These are phyloP conservation scores for Tinamus major DNA, from an alignment of 2,797 vertebrate species.

Conservation along the genomic window DNA sequence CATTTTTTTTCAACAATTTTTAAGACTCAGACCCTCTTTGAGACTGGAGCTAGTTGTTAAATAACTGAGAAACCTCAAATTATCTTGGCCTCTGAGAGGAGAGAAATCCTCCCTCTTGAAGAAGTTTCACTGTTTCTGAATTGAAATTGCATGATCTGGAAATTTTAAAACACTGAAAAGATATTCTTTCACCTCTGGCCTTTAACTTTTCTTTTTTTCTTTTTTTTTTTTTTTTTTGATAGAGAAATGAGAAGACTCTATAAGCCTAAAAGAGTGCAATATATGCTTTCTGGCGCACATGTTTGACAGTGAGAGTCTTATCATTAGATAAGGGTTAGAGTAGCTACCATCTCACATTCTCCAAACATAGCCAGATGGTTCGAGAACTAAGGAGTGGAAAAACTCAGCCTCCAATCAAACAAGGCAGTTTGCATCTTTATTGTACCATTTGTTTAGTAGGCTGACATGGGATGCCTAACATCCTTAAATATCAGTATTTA, in stretches of 20 bases:
- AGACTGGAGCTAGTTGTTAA: neutral
- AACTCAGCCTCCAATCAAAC: conserved; percentile 70
- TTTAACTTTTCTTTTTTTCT: conserved; percentile 21
- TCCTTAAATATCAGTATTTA: conserved; percentile 70
- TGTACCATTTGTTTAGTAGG: conserved; percentile 76
- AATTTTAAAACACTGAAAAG: neutral
- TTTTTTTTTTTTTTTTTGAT: neutral
- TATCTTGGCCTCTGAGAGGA: neutral
- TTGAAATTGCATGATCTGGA: neutral
- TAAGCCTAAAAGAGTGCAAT: conserved; percentile 39
- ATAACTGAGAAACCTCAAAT: neutral
- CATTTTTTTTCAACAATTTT: neutral
- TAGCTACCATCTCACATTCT: conserved; percentile 76
- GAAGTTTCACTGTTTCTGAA: neutral
- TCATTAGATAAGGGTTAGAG: conserved; percentile 74
- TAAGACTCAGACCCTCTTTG: neutral
- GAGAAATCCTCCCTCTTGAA: neutral
- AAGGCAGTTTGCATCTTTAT: conserved; percentile 71
- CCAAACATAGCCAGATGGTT: conserved; percentile 78
- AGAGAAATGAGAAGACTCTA: conserved; percentile 22
- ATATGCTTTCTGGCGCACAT: conserved; percentile 55
- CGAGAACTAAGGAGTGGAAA: conserved; percentile 65
- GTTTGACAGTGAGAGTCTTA: conserved; percentile 72
- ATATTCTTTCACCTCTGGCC: neutral
- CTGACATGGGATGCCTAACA: conserved; percentile 63